Evolutionary conservation across 2,888 invertebrate genomes (phyloP), one percentile per base, ranked within the genome.

Genomic region (Cyaniris semiargus): DNA sequence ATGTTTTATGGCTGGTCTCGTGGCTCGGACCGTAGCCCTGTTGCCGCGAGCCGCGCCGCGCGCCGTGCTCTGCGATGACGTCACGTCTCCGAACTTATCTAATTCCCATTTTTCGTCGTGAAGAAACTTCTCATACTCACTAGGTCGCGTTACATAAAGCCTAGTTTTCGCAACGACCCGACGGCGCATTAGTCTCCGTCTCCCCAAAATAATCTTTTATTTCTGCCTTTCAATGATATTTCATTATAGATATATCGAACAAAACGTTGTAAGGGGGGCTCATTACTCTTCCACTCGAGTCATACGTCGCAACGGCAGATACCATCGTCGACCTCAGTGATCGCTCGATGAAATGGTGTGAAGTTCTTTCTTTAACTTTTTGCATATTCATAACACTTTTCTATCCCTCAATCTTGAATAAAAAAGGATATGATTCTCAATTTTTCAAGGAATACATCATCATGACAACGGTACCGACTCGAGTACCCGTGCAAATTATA

Each of bases 61-160:
- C 13, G 23, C 8, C 21, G 60, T 60, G 23, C 60, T 60, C 60
- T 23, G 23, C 60, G 4, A 10, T 48, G 74, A 74, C 74, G 23
- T 74, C 74, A 53, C 53, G 8, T 74, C 48, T 27, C 27, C 27
- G 53, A 53, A 74, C 48, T 74, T 74, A 74, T 53, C 74, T 53
- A 74, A 74, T 53, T 72, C 38, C n/a, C 7, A 74, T 74, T 74
- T 53, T 72, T 72, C 71, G 10, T 21, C 34, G 71, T 72, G 21
- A 44, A 72, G 71, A 44, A 72, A 72, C 71, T 71, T 0, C 10
- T 10, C 44, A 44, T 10, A 10, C 3, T 38, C 38, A 23, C 74
- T 53, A 23, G 74, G 53, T 74, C 48, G 23, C 23, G 53, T 53
- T 74, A 74, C 21, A 74, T 74, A 74, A 74, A 23, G 72, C 27